Conservation (phyloP, 2,888 invertebrate genomes). For the Trissolcus brochymenae region DNA sequence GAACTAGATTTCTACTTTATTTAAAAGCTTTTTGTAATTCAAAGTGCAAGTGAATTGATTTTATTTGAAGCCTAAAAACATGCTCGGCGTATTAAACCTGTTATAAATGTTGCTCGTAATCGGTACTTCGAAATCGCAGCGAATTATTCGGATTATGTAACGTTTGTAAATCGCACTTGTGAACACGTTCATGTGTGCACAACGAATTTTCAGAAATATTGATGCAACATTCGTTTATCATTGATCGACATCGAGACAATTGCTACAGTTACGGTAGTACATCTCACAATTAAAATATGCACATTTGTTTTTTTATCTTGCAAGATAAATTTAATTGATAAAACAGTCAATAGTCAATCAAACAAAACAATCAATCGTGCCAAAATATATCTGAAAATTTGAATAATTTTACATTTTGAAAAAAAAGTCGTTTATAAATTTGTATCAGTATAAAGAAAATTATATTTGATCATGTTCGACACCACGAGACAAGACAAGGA, state of each 20-base stretch:
- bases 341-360: not conserved
- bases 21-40: no score
- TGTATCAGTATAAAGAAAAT: not conserved
- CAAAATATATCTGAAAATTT: not conserved
- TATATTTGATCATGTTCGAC: slow-evolving; percentile 6
- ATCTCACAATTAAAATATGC: slow-evolving; percentile 1
- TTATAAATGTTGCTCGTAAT: slow-evolving; percentile 24
- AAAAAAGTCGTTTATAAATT: not conserved
- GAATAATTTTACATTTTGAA: not conserved
- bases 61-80: no score
- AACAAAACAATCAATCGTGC: not conserved
- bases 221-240: slow-evolving; percentile 22
- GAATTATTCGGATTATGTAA: slow-evolving; percentile 32
- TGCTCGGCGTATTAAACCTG: slow-evolving; percentile 21
- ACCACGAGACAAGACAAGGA: slow-evolving; percentile 30
- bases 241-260: slow-evolving; percentile 4
- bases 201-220: slow-evolving; percentile 26
- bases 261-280: slow-evolving; percentile 1
- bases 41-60: no score
- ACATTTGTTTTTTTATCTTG: slow-evolving; percentile 12
- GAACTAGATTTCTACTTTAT: no score
- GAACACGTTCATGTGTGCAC: not conserved
- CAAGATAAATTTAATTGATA: slow-evolving; percentile 6
- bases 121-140: slow-evolving; percentile 6
- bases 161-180: not conserved